Evolutionary conservation across 2,113 vertebrate genomes (phyloP), one percentile per base, ranked within the genome.

Genomic region (Apistogramma diplotaenia): DNA sequence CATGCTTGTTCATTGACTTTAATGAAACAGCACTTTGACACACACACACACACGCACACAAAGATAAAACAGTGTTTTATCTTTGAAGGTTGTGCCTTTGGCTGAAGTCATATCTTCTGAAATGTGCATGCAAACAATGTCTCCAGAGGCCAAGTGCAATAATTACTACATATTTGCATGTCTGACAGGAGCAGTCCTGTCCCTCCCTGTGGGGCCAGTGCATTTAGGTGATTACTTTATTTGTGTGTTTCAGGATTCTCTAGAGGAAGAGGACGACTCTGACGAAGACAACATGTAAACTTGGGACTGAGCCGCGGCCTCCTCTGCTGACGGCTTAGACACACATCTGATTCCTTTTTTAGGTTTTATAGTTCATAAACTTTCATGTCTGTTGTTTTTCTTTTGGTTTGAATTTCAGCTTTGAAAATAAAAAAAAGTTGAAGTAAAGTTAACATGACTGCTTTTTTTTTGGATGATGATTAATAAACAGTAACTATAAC

Each of bases 261-360:
- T 99, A 95, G 98, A 99, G 92, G 98, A 99, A 89, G 98, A 99
- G 59, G 98, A 99, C 76, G 98, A 99, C 94, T 99, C 98, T 27
- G 98, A 99, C 1, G 98, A 99, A 93, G 98, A 99, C 89, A 99
- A 99, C 93, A 99, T 99, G 98, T 99, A 95, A 96, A 85, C 21
- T 21, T 18, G 8, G 10, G 70, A 10, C 70, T 40, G 55, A 8
- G 13, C 40, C 60, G n/a, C 15, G 15, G 12, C 6, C 46, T 31
- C 12, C 57, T 23, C n/a, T 46, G 33, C 65, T 55, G n/a, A 13
- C 9, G 1, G 23, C 56, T 12, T 19, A 2, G 18, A 62, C 40
- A 8, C 65, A 9, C 49, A n/a, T 59, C 29, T 4, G 10, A 11
- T 76, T 65, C 15, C 55, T 93, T 93, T 87, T 94, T 86, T 87